A percentile compares a stretch with the other conserved stretches of the same genome.
Conservation (phyloP, 2,888 invertebrate genomes). For the Copidosoma aretas region DNA sequence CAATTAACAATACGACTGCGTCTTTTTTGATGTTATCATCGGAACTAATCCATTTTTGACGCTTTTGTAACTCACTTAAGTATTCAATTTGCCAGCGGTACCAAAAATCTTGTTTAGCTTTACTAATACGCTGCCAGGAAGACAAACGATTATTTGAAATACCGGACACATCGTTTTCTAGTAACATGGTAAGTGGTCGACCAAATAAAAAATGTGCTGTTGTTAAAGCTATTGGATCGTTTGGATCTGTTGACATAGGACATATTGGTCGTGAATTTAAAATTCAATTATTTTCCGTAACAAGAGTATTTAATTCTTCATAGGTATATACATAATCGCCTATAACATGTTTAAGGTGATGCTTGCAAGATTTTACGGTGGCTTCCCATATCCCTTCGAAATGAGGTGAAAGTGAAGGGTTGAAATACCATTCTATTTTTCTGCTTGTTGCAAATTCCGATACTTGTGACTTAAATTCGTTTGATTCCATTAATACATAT, state of each 20-base stretch:
- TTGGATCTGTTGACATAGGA: constrained; percentile 1
- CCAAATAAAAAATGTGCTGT: constrained; percentile 11
- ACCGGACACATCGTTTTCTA: neutral
- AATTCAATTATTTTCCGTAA: neutral
- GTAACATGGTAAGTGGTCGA: neutral
- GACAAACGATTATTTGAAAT: constrained; percentile 18
- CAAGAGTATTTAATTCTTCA: neutral
- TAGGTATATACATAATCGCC: neutral
- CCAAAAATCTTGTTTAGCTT: constrained; percentile 10
- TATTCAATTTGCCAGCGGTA: constrained; percentile 16
- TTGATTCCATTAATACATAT: neutral
- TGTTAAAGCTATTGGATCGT: neutral
- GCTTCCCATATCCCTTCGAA: constrained; percentile 14
- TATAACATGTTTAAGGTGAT: constrained; percentile 1
- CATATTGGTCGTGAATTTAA: constrained; percentile 8
- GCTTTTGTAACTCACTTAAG: constrained; percentile 6
- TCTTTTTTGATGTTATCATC: too few relatives aligned
- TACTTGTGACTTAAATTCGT: neutral
- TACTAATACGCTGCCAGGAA: constrained; percentile 15
- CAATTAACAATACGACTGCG: neutral
- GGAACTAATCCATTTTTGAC: neutral
- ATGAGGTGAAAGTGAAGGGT: constrained; percentile 4
- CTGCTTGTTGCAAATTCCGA: neutral
- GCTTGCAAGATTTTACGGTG: neutral
- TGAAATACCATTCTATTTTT: constrained; percentile 5